Conservation (phyloP, 92 coral and sea anemone genomes). For the Nematostella vectensis region DNA sequence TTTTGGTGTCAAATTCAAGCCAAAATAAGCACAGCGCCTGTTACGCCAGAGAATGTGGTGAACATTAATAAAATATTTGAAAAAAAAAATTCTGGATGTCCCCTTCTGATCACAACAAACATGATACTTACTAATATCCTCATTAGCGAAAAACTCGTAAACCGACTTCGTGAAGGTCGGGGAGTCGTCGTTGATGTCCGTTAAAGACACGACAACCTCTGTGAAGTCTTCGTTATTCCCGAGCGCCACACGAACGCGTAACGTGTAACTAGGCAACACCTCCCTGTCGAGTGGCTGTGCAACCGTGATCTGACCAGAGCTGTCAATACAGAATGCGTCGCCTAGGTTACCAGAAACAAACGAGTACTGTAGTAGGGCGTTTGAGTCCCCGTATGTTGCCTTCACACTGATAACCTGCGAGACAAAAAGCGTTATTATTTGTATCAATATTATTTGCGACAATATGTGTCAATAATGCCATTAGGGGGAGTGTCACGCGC, state of each 20-base stretch:
- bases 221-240: conserved; percentile 40
- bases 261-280: conserved; percentile 41
- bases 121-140: conserved; percentile 35
- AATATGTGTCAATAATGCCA: too few species aligned
- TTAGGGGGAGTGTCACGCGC: too few species aligned
- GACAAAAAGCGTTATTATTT: too few species aligned
- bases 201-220: conserved; percentile 30
- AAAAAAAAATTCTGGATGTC: too few species aligned
- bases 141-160: conserved; percentile 36
- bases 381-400: conserved; percentile 28
- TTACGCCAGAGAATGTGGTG: too few species aligned
- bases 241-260: conserved; percentile 52
- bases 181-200: conserved; percentile 64
- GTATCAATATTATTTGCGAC: too few species aligned
- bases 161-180: conserved; percentile 45
- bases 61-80: too few species aligned
- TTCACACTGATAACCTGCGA: too few species aligned
- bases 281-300: conserved; percentile 88
- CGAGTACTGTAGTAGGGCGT: conserved; percentile 37
- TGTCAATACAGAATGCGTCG: conserved; percentile 64
- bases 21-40: too few species aligned
- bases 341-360: conserved; percentile 62
- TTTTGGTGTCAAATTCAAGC: too few species aligned
- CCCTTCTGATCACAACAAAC: too few species aligned
- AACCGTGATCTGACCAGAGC: conserved; percentile 55